Percentiles rank a stretch among this genome's conserved stretches.
Evolutionary conservation across 2,888 invertebrate genomes (phyloP).

Genomic region (Amblyjoppa fuscipennis): DNA sequence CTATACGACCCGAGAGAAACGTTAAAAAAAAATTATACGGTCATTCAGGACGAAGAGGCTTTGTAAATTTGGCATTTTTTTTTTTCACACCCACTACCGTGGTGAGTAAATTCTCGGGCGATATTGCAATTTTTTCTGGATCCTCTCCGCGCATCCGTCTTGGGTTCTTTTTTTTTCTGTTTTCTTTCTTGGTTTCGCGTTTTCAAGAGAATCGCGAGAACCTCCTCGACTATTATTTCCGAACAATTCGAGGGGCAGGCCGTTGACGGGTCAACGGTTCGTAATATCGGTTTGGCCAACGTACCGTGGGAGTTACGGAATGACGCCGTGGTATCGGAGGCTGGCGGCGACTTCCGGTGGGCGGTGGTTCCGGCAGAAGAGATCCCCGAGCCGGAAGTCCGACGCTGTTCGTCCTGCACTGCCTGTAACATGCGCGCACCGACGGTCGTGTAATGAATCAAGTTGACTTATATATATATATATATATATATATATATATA

Average conservation of each 20-base stretch:
- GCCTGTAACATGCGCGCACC: slow-evolving; percentile 71
- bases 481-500: too few relatives aligned
- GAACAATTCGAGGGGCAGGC: background rate
- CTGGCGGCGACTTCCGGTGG: slow-evolving; percentile 75
- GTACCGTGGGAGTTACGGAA: slow-evolving; percentile 82
- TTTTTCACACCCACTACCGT: too few relatives aligned
- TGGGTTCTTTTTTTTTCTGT: background rate
- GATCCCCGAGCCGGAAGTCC: slow-evolving; percentile 79
- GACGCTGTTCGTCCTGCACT: slow-evolving; percentile 82
- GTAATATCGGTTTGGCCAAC: slow-evolving; percentile 40
- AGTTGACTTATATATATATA: slow-evolving; percentile 11
- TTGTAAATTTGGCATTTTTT: too few relatives aligned
- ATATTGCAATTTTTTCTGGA: too few relatives aligned
- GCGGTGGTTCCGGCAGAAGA: slow-evolving; percentile 77
- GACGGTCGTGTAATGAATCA: slow-evolving; percentile 35
- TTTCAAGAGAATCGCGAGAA: background rate
- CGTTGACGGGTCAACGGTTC: background rate
- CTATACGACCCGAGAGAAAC: too few relatives aligned
- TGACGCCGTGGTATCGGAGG: slow-evolving; percentile 82
- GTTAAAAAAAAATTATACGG: too few relatives aligned
- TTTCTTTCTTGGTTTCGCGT: background rate
- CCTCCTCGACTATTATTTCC: background rate
- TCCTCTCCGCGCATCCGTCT: background rate
- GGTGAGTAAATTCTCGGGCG: too few relatives aligned
- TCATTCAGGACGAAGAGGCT: too few relatives aligned